Conservation (phyloP, 1,140 invertebrate species). For the Cataglyphis hispanica region DNA sequence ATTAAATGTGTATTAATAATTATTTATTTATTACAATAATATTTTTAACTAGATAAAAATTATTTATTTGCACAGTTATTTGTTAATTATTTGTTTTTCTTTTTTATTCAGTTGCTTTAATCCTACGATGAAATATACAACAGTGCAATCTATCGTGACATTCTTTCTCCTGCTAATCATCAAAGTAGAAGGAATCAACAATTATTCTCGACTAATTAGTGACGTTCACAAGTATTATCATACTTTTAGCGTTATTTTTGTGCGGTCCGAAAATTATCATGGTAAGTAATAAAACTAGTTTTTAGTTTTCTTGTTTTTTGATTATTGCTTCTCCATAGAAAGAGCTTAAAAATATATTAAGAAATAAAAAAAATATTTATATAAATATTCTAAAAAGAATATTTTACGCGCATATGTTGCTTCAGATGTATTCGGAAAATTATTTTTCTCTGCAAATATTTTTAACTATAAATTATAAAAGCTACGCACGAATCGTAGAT, state of each 20-base stretch:
- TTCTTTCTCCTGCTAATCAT: not conserved
- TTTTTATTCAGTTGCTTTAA: not conserved
- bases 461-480: constrained; percentile 53
- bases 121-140: not conserved
- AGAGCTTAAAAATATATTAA: no score
- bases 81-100: not conserved
- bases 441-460: not conserved
- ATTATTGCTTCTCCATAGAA: no score
- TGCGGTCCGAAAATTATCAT: constrained; percentile 37
- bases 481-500: constrained; percentile 20
- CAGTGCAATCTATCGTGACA: not conserved
- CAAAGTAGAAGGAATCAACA: not conserved
- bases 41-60: no score
- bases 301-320: not conserved
- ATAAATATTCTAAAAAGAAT: no score
- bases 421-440: not conserved
- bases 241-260: constrained; percentile 64
- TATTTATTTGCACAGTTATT: no score
- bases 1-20: not conserved
- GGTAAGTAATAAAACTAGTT: constrained; percentile 22
- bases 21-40: no score
- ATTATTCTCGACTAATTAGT: constrained; percentile 55
- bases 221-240: constrained; percentile 66
- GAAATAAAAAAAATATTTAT: no score
- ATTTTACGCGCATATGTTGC: not conserved